Evolutionary conservation across 2,113 vertebrate genomes (phyloP).

Genomic region (Ancistrus triradiatus): DNA sequence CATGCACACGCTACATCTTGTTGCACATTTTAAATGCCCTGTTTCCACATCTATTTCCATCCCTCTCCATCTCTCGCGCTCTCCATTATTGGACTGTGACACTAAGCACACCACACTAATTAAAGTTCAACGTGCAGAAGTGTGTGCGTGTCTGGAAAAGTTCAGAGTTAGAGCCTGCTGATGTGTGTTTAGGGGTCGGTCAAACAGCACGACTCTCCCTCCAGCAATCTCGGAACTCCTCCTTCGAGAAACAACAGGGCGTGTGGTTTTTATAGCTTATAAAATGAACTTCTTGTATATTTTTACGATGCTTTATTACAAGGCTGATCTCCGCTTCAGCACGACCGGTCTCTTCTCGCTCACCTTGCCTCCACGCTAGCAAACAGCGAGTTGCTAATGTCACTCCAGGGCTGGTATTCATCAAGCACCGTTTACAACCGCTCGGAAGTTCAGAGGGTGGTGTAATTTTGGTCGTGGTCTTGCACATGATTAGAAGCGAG

Average conservation of each 20-base stretch:
- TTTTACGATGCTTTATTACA: conserved; percentile 27
- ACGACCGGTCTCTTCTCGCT: too few relatives aligned
- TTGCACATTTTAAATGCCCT: too few relatives aligned
- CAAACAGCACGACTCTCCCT: conserved; percentile 29
- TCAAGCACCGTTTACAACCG: too few relatives aligned
- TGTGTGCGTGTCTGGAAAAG: background rate
- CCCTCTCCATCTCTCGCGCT: conserved; percentile 1
- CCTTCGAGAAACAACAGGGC: conserved; percentile 3
- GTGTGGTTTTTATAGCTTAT: conserved; percentile 25
- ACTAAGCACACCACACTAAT: conserved; percentile 37
- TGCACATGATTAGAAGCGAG: too few relatives aligned
- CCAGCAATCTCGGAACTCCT: conserved; percentile 16
- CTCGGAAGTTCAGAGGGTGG: too few relatives aligned
- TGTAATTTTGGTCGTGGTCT: too few relatives aligned
- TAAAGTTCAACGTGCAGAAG: conserved; percentile 25
- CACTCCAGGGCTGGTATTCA: background rate
- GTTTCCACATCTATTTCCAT: too few relatives aligned
- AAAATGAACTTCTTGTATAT: conserved; percentile 5
- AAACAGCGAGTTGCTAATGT: background rate
- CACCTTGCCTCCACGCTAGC: too few relatives aligned
- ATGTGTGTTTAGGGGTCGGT: conserved; percentile 39
- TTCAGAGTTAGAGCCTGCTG: conserved; percentile 5
- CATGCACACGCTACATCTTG: background rate
- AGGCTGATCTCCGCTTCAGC: conserved; percentile 10
- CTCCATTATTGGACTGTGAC: conserved; percentile 19